Evolutionary conservation across 92 coral and sea anemone species (phyloP), one percentile per base, ranked within the genome.

Genomic region (Epizoanthus illoricatus): DNA sequence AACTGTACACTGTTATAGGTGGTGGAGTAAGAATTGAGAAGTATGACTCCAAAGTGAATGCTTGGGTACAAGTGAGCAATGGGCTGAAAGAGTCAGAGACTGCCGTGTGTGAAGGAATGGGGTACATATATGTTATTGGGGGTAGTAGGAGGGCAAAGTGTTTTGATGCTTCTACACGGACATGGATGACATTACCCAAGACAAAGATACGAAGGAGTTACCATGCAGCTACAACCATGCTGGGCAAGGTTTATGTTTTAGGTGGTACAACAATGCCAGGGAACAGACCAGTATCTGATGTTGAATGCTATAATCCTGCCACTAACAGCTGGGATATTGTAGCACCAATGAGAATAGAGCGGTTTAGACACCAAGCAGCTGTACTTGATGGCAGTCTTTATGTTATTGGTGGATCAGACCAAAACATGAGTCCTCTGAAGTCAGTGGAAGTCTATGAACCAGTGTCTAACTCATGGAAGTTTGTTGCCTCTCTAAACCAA

Each of bases 191-290:
- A n/a, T 89, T 92, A n/a, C 97, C 97, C 0, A 54, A 78, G 3
- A 92, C 87, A 89, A 92, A 92, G 74, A 83, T 92, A 49, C 91
- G 97, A 21, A 86, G 97, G 43, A 88, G 91, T 76, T 90, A 73
- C 72, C 97, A 92, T 85, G 87, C 93, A n/a, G 85, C 80, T 33
- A 80, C 81, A 41, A 86, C 89, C 18, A 70, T 92, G 56, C 79
- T 87, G 64, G 89, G 87, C 11, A 92, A 87, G 63, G 89, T 92
- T 5, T 92, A 89, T 80, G 96, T 86, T 10, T 41, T 90, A 39
- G 96, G 97, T 45, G 93, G 97, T 49, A 75, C 87, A 41, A 92
- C 97, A 56, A 79, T 89, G 24, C 97, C 97, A 16, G 97, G 97
- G 10, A 91, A 92, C 63, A 81, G 80, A 76, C 80, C 93, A 0